Conservation (phyloP, 2,888 invertebrate species). For the Spisula solida region DNA sequence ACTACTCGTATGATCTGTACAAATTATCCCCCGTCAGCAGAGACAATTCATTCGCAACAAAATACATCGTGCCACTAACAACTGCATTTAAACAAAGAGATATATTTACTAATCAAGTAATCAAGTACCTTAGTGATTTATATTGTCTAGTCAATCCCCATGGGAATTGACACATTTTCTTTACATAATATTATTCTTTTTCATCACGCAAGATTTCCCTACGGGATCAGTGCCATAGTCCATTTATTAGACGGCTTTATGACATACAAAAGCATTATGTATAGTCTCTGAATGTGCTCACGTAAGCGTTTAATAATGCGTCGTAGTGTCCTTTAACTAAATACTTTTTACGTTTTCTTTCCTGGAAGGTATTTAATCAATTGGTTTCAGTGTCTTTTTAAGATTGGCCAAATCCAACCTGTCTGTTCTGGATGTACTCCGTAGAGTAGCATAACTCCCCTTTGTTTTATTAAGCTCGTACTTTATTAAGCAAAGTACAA, state of each 20-base stretch:
- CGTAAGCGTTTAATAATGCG: too few relatives aligned
- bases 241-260: neutral
- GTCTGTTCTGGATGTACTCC: too few relatives aligned
- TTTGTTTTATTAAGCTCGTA: too few relatives aligned
- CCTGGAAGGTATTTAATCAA: too few relatives aligned
- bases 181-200: neutral
- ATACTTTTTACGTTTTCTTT: too few relatives aligned
- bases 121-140: neutral
- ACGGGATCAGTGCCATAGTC: neutral
- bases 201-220: neutral
- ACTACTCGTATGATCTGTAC: neutral
- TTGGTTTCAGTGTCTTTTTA: too few relatives aligned
- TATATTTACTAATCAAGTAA: slow-evolving; percentile 6
- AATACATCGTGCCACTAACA: neutral
- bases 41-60: neutral
- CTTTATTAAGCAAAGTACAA: too few relatives aligned
- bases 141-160: neutral
- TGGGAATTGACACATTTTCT: neutral
- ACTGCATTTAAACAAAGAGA: slow-evolving; percentile 3
- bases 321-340: too few relatives aligned
- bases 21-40: neutral
- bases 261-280: neutral
- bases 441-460: too few relatives aligned
- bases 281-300: neutral
- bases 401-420: too few relatives aligned